These are phyloP conservation scores for Marronus borbonicus DNA, from an alignment of 2,888 invertebrate genomes.

Conservation along the genomic window DNA sequence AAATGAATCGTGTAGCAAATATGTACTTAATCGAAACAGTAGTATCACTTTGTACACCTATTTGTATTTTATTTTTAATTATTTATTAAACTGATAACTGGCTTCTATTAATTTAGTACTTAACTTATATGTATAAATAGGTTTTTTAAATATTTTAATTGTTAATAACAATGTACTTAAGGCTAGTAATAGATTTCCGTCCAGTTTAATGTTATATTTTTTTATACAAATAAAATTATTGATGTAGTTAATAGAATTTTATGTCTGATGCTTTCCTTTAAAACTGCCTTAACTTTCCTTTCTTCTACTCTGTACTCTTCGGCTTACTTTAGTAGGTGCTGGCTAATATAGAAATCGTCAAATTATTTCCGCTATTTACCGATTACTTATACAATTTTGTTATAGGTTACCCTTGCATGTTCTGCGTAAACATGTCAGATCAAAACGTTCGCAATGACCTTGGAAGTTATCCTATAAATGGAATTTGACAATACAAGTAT, in stretches of 20 bases:
- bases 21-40: slow-evolving; percentile 19
- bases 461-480: slow-evolving; percentile 44
- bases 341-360: slow-evolving; percentile 45
- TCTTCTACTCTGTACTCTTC: background rate
- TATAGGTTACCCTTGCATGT: slow-evolving; percentile 66
- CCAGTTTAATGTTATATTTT: slow-evolving; percentile 57
- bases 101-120: slow-evolving; percentile 35
- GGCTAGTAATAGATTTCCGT: slow-evolving; percentile 57
- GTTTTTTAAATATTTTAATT: slow-evolving; percentile 17
- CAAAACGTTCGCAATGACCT: slow-evolving; percentile 59
- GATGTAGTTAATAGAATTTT: slow-evolving; percentile 17
- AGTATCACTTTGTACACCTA: background rate
- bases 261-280: slow-evolving; percentile 18
- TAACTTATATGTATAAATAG: slow-evolving; percentile 22
- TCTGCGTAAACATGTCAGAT: slow-evolving; percentile 66
- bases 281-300: slow-evolving; percentile 30
- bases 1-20: background rate
- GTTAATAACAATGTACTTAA: slow-evolving; percentile 46
- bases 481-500: slow-evolving; percentile 29
- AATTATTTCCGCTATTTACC: no score
- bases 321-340: slow-evolving; percentile 14
- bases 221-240: slow-evolving; percentile 58
- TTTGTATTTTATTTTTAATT: slow-evolving; percentile 6
- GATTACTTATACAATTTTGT: slow-evolving; percentile 48
- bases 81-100: slow-evolving; percentile 15